phyloP scores from a whole-genome alignment of 1,140 invertebrate genomes.

The Armadillidium nasatum region DNA sequence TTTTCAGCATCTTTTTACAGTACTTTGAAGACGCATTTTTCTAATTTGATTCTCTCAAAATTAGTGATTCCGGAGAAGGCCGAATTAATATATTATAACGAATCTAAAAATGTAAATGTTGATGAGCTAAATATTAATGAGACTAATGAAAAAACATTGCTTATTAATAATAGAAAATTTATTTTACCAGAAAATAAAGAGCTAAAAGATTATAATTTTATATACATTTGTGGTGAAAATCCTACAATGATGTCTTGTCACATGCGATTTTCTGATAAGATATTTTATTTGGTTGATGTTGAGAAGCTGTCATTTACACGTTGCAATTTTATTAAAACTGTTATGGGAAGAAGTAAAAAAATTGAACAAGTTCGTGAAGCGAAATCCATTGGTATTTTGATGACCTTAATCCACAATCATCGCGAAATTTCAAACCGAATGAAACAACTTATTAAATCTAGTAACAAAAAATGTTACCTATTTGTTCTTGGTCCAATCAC shows the following conservation, averaged over 20 bases:
- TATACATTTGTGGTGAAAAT: constrained; percentile 55
- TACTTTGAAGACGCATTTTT: neutral
- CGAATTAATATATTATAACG: neutral
- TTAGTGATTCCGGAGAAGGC: neutral
- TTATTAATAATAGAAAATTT: constrained; percentile 41
- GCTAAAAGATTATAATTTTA: constrained; percentile 52
- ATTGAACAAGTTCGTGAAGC: constrained; percentile 87
- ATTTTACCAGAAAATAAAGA: constrained; percentile 40
- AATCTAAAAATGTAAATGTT: neutral
- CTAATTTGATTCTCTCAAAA: neutral
- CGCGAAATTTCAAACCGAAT: constrained; percentile 68
- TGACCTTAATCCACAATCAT: constrained; percentile 77
- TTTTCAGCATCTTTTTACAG: neutral
- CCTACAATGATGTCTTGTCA: constrained; percentile 55
- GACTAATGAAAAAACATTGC: constrained; percentile 24
- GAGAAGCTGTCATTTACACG: constrained; percentile 36
- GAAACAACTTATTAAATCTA: constrained; percentile 64
- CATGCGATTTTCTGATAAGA: constrained; percentile 51
- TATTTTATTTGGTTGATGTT: constrained; percentile 52
- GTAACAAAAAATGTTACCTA: constrained; percentile 81
- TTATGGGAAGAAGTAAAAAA: constrained; percentile 74
- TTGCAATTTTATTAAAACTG: constrained; percentile 47
- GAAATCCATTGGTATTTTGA: constrained; percentile 74
- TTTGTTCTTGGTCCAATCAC: constrained; percentile 88
- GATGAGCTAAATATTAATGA: neutral